These are phyloP conservation scores for Drosophila littoralis DNA, from an alignment of 1,140 invertebrate species.

Conservation along the genomic window DNA sequence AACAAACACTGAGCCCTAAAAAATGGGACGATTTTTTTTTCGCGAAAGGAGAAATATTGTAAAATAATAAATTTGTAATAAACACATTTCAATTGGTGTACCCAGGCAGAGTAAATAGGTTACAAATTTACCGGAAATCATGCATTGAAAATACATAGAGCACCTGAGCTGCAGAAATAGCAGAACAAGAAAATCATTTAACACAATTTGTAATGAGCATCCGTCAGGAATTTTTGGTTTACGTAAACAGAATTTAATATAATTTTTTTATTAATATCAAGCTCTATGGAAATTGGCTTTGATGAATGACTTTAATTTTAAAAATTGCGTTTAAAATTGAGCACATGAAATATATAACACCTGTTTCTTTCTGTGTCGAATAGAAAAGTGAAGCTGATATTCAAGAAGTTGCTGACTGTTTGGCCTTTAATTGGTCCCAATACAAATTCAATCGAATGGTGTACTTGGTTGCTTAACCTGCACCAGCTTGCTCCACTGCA, in stretches of 20 bases:
- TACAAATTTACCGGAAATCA: constrained; percentile 46
- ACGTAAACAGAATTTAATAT: neutral
- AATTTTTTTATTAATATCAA: no score
- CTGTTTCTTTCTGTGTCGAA: no score
- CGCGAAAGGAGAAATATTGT: neutral
- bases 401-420: neutral
- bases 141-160: constrained; percentile 32
- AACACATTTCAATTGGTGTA: constrained; percentile 25
- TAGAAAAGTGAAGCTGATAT: no score
- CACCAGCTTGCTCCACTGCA: neutral
- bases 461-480: neutral
- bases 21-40: constrained; percentile 11
- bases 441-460: neutral
- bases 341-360: no score
- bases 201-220: constrained; percentile 46
- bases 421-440: neutral
- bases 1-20: constrained; percentile 10
- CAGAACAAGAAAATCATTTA: constrained; percentile 31
- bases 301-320: neutral
- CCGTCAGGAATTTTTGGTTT: constrained; percentile 35
- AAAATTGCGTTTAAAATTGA: neutral
- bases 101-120: constrained; percentile 4
- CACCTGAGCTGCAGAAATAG: neutral
- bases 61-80: constrained; percentile 38
- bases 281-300: constrained; percentile 11